Conservation (phyloP, 2,797 vertebrate species). For the Onychomys torridus region DNA sequence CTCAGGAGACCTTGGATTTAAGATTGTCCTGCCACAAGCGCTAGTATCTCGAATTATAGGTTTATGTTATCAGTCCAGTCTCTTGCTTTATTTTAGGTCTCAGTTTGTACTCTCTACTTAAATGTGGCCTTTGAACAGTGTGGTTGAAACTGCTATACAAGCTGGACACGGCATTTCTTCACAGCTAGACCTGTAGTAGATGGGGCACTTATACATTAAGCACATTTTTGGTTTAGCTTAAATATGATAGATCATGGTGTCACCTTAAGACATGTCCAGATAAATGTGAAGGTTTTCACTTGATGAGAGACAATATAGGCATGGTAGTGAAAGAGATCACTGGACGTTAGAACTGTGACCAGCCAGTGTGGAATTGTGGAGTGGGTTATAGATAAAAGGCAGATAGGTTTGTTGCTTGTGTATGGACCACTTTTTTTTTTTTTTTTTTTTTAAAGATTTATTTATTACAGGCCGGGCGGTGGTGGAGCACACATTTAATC, state of each 20-base stretch:
- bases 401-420: background rate
- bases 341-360: background rate
- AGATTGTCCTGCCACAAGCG: background rate
- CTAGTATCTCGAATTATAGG: background rate
- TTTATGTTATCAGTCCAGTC: background rate
- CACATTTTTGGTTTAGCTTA: conserved; percentile 47
- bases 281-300: conserved; percentile 12
- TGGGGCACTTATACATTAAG: conserved; percentile 18
- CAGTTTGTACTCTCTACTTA: conserved; percentile 19
- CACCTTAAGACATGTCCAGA: background rate
- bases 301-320: background rate
- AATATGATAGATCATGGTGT: conserved; percentile 28
- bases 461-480: too few relatives aligned
- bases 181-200: background rate
- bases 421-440: background rate
- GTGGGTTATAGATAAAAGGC: background rate
- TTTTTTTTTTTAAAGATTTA: too few relatives aligned
- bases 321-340: background rate
- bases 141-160: conserved; percentile 48
- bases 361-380: background rate
- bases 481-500: too few relatives aligned
- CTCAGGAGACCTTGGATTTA: background rate
- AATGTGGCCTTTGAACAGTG: conserved; percentile 32
- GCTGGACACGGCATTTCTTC: background rate
- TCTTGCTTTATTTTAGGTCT: conserved; percentile 7